phyloP scores from a whole-genome alignment of 2,113 vertebrate genomes.

The Platanista minor region DNA sequence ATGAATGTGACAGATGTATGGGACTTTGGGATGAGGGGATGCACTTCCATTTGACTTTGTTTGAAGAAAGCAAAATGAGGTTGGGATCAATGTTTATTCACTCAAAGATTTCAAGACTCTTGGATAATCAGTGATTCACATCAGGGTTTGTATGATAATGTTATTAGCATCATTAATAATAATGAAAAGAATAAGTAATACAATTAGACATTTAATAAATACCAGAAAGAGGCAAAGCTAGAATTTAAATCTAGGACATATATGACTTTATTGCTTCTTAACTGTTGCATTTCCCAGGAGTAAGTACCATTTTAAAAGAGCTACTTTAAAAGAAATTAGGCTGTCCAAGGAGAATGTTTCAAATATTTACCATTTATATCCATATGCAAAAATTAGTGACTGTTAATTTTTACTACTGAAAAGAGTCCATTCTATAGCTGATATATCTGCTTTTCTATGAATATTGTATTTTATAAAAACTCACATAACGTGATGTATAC shows the following conservation, averaged over 20 bases:
- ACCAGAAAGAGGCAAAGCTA: background rate
- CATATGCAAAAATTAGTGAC: background rate
- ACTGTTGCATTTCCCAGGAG: background rate
- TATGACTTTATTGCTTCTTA: background rate
- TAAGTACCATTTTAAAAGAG: background rate
- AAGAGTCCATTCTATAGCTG: background rate
- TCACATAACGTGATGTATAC: background rate
- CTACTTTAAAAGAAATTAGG: background rate
- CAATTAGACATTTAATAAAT: background rate
- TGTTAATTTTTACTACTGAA: background rate
- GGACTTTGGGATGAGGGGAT: background rate
- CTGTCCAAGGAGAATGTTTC: background rate
- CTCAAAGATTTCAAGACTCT: background rate
- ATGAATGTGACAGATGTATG: background rate
- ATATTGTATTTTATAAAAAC: background rate
- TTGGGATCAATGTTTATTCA: background rate
- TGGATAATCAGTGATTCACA: background rate
- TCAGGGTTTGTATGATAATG: background rate
- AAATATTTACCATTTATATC: background rate
- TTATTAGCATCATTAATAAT: background rate
- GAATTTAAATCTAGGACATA: background rate
- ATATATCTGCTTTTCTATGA: background rate
- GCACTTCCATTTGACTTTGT: background rate
- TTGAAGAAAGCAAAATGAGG: background rate
- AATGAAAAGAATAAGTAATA: background rate